Percentiles rank a stretch among this genome's conserved stretches.
Conservation (phyloP, 1,140 invertebrate species). For the Euwallacea similis region DNA sequence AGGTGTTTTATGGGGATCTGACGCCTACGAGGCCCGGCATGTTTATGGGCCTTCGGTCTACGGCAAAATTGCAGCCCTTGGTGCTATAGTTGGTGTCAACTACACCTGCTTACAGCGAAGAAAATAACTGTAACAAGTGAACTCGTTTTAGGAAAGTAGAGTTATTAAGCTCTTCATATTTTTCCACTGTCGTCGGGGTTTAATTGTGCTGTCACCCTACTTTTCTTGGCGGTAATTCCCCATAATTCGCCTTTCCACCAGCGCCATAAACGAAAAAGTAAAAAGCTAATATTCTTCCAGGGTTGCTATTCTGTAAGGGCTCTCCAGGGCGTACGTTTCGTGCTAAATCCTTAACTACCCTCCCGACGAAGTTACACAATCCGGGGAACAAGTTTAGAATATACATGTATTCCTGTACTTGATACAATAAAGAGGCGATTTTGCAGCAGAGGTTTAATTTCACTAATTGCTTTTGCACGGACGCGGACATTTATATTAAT, state of each 20-base stretch:
- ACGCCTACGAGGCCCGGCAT: neutral
- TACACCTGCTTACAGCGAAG: neutral
- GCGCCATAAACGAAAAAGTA: slow-evolving; percentile 13
- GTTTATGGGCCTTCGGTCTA: neutral
- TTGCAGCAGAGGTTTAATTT: slow-evolving; percentile 14
- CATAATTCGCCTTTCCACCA: slow-evolving; percentile 12
- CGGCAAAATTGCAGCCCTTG: neutral
- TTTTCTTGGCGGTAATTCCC: slow-evolving; percentile 1
- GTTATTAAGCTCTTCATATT: too few species aligned
- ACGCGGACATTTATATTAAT: neutral
- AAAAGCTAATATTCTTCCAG: slow-evolving; percentile 31
- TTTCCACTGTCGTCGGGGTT: neutral
- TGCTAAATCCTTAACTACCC: slow-evolving; percentile 32
- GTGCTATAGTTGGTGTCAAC: neutral
- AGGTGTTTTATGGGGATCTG: neutral
- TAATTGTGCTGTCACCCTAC: neutral
- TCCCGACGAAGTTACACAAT: slow-evolving; percentile 25
- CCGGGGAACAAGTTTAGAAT: slow-evolving; percentile 28
- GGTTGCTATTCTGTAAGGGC: slow-evolving; percentile 12
- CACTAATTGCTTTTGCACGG: slow-evolving; percentile 8
- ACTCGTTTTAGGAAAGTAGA: too few species aligned
- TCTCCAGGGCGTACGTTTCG: slow-evolving; percentile 27
- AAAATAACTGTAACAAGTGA: neutral
- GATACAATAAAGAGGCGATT: slow-evolving; percentile 29
- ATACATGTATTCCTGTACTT: slow-evolving; percentile 31